Evolutionary conservation across 1,140 invertebrate species (phyloP).

Genomic region (Lordiphosa collinella): DNA sequence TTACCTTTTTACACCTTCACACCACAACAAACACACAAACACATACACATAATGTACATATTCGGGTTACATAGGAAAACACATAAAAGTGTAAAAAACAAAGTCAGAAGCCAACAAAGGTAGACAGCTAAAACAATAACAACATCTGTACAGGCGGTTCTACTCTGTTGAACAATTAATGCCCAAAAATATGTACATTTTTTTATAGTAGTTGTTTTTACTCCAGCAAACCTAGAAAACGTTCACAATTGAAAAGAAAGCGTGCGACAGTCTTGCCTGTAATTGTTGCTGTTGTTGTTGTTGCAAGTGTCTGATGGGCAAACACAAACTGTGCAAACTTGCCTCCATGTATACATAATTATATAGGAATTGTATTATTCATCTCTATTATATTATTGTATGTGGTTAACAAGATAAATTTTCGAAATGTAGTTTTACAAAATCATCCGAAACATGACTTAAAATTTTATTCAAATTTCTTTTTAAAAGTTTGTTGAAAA

Average conservation of each 20-base stretch:
- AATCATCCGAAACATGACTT: too few relatives aligned
- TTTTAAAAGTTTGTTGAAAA: too few relatives aligned
- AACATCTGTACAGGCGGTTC: slow-evolving; percentile 36
- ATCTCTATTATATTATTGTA: too few relatives aligned
- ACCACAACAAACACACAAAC: slow-evolving; percentile 41
- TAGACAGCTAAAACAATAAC: slow-evolving; percentile 56
- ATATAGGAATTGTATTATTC: too few relatives aligned
- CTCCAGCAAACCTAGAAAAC: slow-evolving; percentile 29
- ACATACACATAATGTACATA: not conserved
- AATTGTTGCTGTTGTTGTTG: not conserved
- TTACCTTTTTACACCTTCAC: slow-evolving; percentile 72
- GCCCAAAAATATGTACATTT: slow-evolving; percentile 24
- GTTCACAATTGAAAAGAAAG: slow-evolving; percentile 63
- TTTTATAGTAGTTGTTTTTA: slow-evolving; percentile 7
- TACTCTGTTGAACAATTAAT: slow-evolving; percentile 51
- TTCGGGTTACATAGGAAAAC: slow-evolving; percentile 25
- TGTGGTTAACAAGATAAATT: too few relatives aligned
- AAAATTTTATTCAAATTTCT: too few relatives aligned
- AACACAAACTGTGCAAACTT: not conserved
- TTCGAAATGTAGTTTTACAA: too few relatives aligned
- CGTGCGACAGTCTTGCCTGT: slow-evolving; percentile 38
- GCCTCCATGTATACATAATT: not conserved
- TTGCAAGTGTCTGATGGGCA: slow-evolving; percentile 16
- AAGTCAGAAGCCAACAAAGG: slow-evolving; percentile 72
- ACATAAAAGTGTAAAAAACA: slow-evolving; percentile 65